Conservation (phyloP, 2,888 invertebrate genomes). For the Syrphus vitripennis region DNA sequence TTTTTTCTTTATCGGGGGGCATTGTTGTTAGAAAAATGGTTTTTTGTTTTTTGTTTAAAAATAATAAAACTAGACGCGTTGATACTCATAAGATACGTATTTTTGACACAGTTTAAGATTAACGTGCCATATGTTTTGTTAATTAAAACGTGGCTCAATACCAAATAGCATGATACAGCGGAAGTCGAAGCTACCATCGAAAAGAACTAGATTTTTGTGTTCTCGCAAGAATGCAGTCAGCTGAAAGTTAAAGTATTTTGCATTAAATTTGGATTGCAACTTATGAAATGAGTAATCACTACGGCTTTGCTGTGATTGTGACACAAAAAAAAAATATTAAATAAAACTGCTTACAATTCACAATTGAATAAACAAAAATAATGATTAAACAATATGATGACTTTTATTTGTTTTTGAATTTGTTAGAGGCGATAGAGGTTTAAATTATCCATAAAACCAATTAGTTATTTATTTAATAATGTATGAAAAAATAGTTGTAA, state of each 20-base stretch:
- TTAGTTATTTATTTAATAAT: too few species aligned
- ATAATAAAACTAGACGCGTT: not conserved
- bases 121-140: slow-evolving; percentile 21
- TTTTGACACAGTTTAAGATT: not conserved
- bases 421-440: too few species aligned
- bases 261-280: not conserved
- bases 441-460: too few species aligned
- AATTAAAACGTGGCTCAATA: slow-evolving; percentile 34
- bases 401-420: not conserved
- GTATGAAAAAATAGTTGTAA: too few species aligned
- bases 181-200: slow-evolving; percentile 34
- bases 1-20: not conserved
- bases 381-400: too few species aligned
- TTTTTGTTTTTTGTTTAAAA: not conserved
- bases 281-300: slow-evolving; percentile 5
- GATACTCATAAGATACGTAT: not conserved
- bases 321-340: not conserved
- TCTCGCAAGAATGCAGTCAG: slow-evolving; percentile 12
- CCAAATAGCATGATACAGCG: slow-evolving; percentile 15
- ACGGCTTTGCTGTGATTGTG: not conserved
- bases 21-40: too few species aligned
- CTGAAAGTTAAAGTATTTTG: not conserved
- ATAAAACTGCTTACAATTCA: not conserved
- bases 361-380: not conserved
- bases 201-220: slow-evolving; percentile 27